Evolutionary conservation across 2,113 vertebrate species (phyloP).

Genomic region (Irena cyanogastra): DNA sequence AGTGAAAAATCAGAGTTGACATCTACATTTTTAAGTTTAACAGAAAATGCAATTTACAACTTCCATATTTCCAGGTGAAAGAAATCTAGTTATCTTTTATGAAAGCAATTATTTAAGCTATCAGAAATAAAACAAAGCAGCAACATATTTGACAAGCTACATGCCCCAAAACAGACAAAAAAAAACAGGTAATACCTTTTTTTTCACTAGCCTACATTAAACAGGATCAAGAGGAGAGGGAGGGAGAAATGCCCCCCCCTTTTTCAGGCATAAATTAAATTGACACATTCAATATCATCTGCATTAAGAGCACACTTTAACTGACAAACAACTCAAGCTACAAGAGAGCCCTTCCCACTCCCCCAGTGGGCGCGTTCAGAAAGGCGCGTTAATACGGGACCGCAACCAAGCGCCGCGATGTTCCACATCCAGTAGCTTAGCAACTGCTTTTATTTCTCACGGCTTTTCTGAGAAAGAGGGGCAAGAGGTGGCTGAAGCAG

Average conservation of each 20-base stretch:
- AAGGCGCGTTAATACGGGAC: background rate
- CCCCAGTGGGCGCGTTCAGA: background rate
- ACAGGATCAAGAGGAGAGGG: background rate
- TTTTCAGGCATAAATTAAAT: background rate
- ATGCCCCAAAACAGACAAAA: background rate
- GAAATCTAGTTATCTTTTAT: constrained; percentile 42
- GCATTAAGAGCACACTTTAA: background rate
- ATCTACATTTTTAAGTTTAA: background rate
- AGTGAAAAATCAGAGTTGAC: constrained; percentile 26
- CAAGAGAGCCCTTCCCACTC: background rate
- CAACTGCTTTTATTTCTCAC: constrained; percentile 59
- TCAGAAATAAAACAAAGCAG: constrained; percentile 39
- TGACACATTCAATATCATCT: background rate
- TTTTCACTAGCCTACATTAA: background rate
- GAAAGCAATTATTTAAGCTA: constrained; percentile 54
- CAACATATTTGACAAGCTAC: constrained; percentile 16
- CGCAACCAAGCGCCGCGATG: background rate
- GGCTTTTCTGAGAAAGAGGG: background rate
- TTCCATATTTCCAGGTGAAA: constrained; percentile 12
- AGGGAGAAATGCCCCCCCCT: background rate
- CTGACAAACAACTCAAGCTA: background rate
- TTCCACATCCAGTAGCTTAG: constrained; percentile 52
- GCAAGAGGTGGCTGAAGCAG: background rate
- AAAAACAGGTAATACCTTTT: background rate
- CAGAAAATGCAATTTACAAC: constrained; percentile 41